phyloP scores from a whole-genome alignment of 2,797 vertebrate species.

The Cirrhinus molitorella region DNA sequence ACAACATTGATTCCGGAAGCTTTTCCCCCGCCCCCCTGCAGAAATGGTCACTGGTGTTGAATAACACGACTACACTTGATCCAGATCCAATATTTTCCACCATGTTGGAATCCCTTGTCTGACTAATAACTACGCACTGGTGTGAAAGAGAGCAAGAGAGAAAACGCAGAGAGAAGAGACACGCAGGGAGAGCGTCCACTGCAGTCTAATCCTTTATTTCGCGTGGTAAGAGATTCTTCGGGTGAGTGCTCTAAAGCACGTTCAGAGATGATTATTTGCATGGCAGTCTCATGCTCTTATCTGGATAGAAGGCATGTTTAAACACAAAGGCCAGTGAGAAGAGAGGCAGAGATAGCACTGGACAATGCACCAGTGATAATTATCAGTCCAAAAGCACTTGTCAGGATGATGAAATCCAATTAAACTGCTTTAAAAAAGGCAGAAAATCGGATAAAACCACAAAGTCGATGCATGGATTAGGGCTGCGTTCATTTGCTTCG shows the following conservation, averaged over 20 bases:
- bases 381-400: slow-evolving; percentile 63
- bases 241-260: slow-evolving; percentile 38
- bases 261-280: slow-evolving; percentile 56
- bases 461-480: slow-evolving; percentile 47
- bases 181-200: slow-evolving; percentile 7
- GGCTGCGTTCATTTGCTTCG: slow-evolving; percentile 30
- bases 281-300: slow-evolving; percentile 53
- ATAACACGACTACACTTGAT: slow-evolving; percentile 57
- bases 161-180: slow-evolving; percentile 25
- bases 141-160: slow-evolving; percentile 30
- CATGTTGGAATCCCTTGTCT: slow-evolving; percentile 61
- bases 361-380: slow-evolving; percentile 64
- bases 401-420: slow-evolving; percentile 66
- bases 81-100: slow-evolving; percentile 58
- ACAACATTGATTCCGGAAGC: slow-evolving; percentile 59
- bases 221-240: slow-evolving; percentile 34
- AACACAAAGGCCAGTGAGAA: slow-evolving; percentile 52
- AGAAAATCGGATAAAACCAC: slow-evolving; percentile 57
- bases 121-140: slow-evolving; percentile 31
- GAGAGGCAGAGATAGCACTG: slow-evolving; percentile 49
- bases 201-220: slow-evolving; percentile 51
- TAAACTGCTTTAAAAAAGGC: slow-evolving; percentile 59
- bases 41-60: slow-evolving; percentile 57
- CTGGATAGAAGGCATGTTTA: slow-evolving; percentile 53
- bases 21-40: slow-evolving; percentile 17